Base-by-base conservation (phyloP, 2,888 invertebrate genomes). In the Hedychridium roseum region DNA sequence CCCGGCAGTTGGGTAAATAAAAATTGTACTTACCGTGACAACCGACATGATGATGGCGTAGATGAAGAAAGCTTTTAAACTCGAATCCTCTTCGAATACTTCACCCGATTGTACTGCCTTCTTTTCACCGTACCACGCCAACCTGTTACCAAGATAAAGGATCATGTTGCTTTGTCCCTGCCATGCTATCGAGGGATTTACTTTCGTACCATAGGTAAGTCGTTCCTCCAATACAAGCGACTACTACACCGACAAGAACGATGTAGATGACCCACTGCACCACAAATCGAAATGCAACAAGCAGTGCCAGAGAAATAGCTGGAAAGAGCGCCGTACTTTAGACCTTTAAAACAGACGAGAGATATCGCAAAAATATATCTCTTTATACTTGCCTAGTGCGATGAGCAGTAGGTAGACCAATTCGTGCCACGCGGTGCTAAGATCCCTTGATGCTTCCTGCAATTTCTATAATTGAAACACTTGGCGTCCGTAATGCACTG, bases 191-290 rank as follows among this genome's bases (percentile, higher is more conserved):
- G n/a, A n/a, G n/a, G n/a, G n/a, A n/a, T n/a, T n/a, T n/a, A n/a
- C n/a, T n/a, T n/a, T n/a, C n/a, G n/a, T 79, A 84, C 88, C 88
- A 89, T 44, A 87, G 78, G 64, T 82, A 84, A 15, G 81, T 74
- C 2, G 87, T 84, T 26, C 82, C 84, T 9, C 75, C 81, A 18
- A 85, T 63, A 42, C 82, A 81, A 14, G 82, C 82, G 5, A 83
- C 26, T 6, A 82, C 78, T 5, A 82, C 82, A 7, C 82, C 82
- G 30, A 82, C 68, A 14, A 88, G 74, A 12, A 87, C 81, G n/a
- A 85, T 65, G 84, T 87, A 88, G 48, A 88, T 84, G 11, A 88
- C 80, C 44, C 85, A 71, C 38, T 82, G 83, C 14, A 85, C 86
- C 48, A 86, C 71, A 66, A 81, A 86, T 52, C 86, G 78, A 53